Conservation (phyloP, 2,888 invertebrate genomes). For the Heliconius aoede region DNA sequence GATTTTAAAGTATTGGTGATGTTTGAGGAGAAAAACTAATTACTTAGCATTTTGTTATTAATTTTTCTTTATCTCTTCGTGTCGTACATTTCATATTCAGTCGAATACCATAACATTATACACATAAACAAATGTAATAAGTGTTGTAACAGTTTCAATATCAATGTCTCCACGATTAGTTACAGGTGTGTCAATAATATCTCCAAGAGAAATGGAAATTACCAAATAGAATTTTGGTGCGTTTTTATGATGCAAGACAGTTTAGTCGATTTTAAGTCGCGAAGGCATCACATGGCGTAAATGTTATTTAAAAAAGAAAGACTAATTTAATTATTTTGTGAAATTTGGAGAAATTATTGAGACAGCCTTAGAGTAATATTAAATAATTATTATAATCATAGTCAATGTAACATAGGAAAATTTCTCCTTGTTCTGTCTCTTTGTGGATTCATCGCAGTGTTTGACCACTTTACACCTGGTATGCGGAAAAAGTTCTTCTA, state of each 20-base stretch:
- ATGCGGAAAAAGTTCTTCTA: neutral
- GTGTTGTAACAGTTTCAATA: slow-evolving; percentile 35
- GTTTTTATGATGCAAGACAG: neutral
- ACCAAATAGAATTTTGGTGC: neutral
- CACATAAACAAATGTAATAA: slow-evolving; percentile 27
- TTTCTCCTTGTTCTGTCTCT: slow-evolving; percentile 41
- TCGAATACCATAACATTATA: slow-evolving; percentile 24
- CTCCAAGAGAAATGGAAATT: slow-evolving; percentile 22
- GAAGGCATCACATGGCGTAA: no score
- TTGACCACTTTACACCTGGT: neutral
- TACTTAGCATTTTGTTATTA: neutral
- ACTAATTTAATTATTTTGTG: neutral
- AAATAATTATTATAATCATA: slow-evolving; percentile 33
- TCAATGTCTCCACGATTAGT: slow-evolving; percentile 22
- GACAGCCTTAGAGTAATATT: slow-evolving; percentile 29
- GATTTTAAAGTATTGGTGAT: slow-evolving; percentile 1
- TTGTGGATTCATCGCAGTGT: slow-evolving; percentile 16
- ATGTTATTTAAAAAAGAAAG: no score
- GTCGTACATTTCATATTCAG: slow-evolving; percentile 21
- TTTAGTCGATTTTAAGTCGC: neutral
- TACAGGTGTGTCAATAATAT: slow-evolving; percentile 39
- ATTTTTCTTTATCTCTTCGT: slow-evolving; percentile 1
- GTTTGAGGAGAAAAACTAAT: neutral
- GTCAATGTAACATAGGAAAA: slow-evolving; percentile 39
- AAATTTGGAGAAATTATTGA: slow-evolving; percentile 44